Percentiles rank a stretch among this genome's conserved stretches.
These are phyloP conservation scores for Danio aesculapii DNA, from an alignment of 2,797 vertebrate genomes.

Conservation along the genomic window DNA sequence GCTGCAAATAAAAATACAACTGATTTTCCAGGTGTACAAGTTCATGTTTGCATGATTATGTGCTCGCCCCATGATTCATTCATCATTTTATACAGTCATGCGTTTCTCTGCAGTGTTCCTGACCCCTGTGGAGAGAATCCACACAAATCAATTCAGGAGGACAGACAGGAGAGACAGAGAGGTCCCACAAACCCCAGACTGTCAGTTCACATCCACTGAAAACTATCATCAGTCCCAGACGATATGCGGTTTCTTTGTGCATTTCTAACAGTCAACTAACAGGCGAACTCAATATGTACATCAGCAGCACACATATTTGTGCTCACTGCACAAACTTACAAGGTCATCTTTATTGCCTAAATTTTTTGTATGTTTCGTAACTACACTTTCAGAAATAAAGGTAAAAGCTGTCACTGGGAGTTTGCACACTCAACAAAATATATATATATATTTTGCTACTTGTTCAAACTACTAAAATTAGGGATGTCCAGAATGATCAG, in stretches of 20 bases:
- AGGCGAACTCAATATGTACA: background rate
- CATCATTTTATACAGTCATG: conserved; percentile 19
- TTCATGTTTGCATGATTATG: background rate
- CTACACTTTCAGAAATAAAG: too few relatives aligned
- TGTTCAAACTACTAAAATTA: too few relatives aligned
- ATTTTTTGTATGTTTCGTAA: too few relatives aligned
- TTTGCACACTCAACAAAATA: too few relatives aligned
- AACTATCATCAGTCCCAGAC: conserved; percentile 8
- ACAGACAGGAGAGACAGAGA: conserved; percentile 20
- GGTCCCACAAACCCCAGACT: background rate
- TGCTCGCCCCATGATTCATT: background rate
- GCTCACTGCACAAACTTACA: background rate
- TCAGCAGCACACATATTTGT: background rate
- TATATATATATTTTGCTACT: too few relatives aligned
- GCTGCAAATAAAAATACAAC: background rate
- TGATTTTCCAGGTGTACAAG: background rate
- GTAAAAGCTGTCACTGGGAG: too few relatives aligned
- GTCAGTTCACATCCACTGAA: conserved; percentile 12
- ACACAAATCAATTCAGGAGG: conserved; percentile 37
- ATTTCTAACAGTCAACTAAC: conserved; percentile 11
- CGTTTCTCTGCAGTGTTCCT: conserved; percentile 11
- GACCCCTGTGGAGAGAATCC: conserved; percentile 20
- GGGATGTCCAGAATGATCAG: too few relatives aligned
- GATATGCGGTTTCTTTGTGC: background rate
- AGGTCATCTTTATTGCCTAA: too few relatives aligned